These are phyloP conservation scores for Choloepus didactylus DNA, from an alignment of 2,797 vertebrate genomes.

Conservation along the genomic window DNA sequence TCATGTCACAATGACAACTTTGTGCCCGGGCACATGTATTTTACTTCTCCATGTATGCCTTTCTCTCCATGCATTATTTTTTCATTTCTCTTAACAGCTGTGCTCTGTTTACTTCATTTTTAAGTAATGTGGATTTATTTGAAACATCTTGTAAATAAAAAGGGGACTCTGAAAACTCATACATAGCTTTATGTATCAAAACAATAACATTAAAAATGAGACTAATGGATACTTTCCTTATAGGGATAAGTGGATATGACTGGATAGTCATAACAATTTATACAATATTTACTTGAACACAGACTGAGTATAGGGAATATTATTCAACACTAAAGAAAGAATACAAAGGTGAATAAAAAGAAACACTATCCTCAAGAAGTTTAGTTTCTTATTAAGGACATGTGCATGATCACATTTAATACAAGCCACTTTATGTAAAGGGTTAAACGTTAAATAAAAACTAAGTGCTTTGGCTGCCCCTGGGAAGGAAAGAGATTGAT, in stretches of 20 bases:
- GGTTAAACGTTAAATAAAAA: neutral
- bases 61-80: neutral
- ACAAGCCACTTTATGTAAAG: neutral
- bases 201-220: neutral
- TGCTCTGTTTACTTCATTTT: neutral
- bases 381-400: neutral
- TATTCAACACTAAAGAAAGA: neutral
- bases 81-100: neutral
- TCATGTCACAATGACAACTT: neutral
- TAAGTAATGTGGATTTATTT: neutral
- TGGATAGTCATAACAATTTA: neutral
- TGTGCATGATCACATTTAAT: neutral
- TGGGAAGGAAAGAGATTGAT: slow-evolving; percentile 28
- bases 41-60: neutral
- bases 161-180: neutral
- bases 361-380: neutral
- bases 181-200: neutral
- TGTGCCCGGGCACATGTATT: neutral
- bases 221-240: neutral
- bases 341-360: neutral
- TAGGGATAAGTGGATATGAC: neutral
- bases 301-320: neutral
- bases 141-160: neutral
- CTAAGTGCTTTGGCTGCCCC: neutral
- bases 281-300: neutral